A percentile compares a stretch with the other conserved stretches of the same genome.
Evolutionary conservation across 1,140 invertebrate species (phyloP).

Genomic region (Drosophila miranda): DNA sequence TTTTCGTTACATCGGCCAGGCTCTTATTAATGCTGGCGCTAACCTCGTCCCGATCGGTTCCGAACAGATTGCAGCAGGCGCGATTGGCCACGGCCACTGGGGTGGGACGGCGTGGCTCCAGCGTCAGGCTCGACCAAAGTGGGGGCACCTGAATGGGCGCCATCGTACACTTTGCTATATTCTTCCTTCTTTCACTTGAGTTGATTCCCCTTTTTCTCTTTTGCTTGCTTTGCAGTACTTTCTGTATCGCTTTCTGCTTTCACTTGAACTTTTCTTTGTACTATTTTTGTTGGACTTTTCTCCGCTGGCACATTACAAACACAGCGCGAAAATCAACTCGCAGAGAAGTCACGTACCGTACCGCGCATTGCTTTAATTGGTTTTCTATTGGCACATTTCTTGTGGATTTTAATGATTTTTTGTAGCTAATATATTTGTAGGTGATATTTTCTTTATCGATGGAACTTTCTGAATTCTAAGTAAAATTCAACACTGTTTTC

Average conservation of each 20-base stretch:
- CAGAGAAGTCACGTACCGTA: slow-evolving; percentile 46
- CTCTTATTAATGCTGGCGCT: slow-evolving; percentile 12
- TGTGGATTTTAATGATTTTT: slow-evolving; percentile 13
- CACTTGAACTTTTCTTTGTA: slow-evolving; percentile 61
- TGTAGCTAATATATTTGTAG: slow-evolving; percentile 1
- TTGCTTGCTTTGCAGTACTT: slow-evolving; percentile 18
- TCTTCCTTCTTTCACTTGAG: slow-evolving; percentile 14
- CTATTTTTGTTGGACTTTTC: slow-evolving; percentile 19
- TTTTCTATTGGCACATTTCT: slow-evolving; percentile 29
- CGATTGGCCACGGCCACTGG: neutral
- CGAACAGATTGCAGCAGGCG: slow-evolving; percentile 44
- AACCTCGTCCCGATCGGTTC: neutral
- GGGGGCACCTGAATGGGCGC: slow-evolving; percentile 10
- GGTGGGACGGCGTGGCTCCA: slow-evolving; percentile 1
- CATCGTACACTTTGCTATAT: slow-evolving; percentile 14
- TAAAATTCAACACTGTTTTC: too few relatives aligned
- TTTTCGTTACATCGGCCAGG: neutral
- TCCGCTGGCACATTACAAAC: slow-evolving; percentile 16
- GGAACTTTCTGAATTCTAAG: too few relatives aligned
- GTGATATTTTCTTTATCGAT: too few relatives aligned
- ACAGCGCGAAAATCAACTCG: slow-evolving; percentile 41
- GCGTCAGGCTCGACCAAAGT: slow-evolving; percentile 6
- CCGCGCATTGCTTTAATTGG: slow-evolving; percentile 45
- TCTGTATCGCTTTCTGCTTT: slow-evolving; percentile 46
- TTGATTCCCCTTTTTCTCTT: slow-evolving; percentile 7